Percentiles rank a stretch among this genome's conserved stretches.
Evolutionary conservation across 2,797 vertebrate species (phyloP).

Genomic region (Mus caroli): DNA sequence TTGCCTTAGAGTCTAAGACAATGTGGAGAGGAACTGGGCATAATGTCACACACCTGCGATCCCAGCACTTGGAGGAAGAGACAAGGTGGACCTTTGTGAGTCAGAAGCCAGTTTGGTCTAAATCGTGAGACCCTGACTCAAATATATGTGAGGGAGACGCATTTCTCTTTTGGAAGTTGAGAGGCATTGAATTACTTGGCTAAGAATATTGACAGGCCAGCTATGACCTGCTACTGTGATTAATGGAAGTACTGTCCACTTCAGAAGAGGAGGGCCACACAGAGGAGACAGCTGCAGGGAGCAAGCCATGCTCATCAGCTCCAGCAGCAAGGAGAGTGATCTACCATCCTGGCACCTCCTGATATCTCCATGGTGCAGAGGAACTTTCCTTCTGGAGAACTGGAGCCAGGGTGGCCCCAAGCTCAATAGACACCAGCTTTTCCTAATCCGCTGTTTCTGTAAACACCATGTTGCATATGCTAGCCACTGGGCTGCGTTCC

Average conservation of each 20-base stretch:
- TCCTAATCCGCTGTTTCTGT: conserved; percentile 91
- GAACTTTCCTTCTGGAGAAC: conserved; percentile 94
- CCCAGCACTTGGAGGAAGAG: neutral
- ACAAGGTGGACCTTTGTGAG: neutral
- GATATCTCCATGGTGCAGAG: conserved; percentile 89
- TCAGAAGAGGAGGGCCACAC: conserved; percentile 95
- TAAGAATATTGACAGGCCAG: conserved; percentile 97
- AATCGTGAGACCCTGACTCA: neutral
- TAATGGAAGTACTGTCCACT: conserved; percentile 98
- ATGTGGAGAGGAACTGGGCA: neutral
- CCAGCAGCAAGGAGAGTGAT: conserved; percentile 97
- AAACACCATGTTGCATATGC: conserved; percentile 91
- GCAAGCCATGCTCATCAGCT: conserved; percentile 90
- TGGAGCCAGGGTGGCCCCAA: conserved; percentile 91
- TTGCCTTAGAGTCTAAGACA: conserved; percentile 76
- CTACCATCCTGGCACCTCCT: conserved; percentile 87
- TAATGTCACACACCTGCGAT: too few relatives aligned
- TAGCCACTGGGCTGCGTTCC: conserved; percentile 92
- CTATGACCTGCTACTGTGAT: conserved; percentile 93
- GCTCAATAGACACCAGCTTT: conserved; percentile 89
- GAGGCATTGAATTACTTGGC: conserved; percentile 97
- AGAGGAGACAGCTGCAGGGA: conserved; percentile 93
- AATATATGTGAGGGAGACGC: conserved; percentile 94
- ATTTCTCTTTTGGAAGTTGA: conserved; percentile 99
- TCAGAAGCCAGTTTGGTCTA: neutral